These are phyloP conservation scores for Epizoanthus illoricatus DNA, from an alignment of 92 coral and sea anemone species.

Conservation along the genomic window DNA sequence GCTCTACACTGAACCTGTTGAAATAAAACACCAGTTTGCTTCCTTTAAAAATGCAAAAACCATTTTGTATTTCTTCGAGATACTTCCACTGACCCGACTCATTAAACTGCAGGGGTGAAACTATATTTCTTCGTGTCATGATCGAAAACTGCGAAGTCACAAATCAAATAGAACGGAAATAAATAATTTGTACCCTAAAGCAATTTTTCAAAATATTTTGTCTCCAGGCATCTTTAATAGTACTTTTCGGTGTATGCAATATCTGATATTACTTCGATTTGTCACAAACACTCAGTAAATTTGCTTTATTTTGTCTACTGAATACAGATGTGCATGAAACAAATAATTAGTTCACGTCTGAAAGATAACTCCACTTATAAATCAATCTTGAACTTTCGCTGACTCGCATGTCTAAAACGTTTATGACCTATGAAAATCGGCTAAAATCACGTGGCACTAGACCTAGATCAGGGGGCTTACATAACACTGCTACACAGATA, in stretches of 20 bases:
- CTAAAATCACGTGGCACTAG: background rate
- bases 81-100: too few relatives aligned
- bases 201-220: background rate
- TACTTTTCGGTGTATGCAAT: too few relatives aligned
- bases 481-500: too few relatives aligned
- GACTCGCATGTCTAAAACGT: background rate
- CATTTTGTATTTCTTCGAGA: too few relatives aligned
- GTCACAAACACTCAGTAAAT: background rate
- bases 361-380: background rate
- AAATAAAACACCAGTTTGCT: too few relatives aligned
- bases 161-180: background rate
- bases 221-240: too few relatives aligned
- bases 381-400: background rate
- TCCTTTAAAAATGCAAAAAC: too few relatives aligned
- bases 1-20: too few relatives aligned
- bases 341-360: background rate
- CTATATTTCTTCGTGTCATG: too few relatives aligned
- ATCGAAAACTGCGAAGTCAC: too few relatives aligned
- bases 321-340: background rate
- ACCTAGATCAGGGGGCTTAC: background rate
- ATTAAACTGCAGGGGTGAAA: too few relatives aligned
- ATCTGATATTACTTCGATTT: too few relatives aligned
- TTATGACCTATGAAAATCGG: background rate
- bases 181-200: background rate
- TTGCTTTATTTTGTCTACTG: background rate